These are phyloP conservation scores for Pseudomyrmex sp. DNA, from an alignment of 1,140 invertebrate genomes.

Conservation along the genomic window DNA sequence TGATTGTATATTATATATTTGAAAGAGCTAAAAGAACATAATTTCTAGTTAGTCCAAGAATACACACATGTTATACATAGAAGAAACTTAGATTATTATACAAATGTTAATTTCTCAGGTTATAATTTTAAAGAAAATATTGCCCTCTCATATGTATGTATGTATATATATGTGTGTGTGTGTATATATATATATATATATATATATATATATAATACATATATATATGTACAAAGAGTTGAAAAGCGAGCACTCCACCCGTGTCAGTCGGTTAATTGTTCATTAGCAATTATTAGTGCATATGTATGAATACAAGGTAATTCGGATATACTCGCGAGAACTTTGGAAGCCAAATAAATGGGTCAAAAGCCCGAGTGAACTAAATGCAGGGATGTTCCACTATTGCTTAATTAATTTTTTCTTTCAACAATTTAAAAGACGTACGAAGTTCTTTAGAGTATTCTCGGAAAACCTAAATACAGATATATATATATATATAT, in stretches of 20 bases:
- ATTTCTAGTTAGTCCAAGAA: slow-evolving; percentile 18
- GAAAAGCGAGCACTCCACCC: slow-evolving; percentile 74
- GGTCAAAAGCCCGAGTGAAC: slow-evolving; percentile 4
- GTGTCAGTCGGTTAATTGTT: slow-evolving; percentile 73
- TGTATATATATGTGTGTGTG: too few species aligned
- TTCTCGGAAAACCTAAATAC: slow-evolving; percentile 23
- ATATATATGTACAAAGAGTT: slow-evolving; percentile 27
- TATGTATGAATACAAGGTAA: slow-evolving; percentile 56
- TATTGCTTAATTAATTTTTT: slow-evolving; percentile 20
- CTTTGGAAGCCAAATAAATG: slow-evolving; percentile 15
- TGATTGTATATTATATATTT: not conserved
- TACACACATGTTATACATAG: too few species aligned
- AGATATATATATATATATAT: too few species aligned
- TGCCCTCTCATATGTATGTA: not conserved
- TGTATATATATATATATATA: too few species aligned
- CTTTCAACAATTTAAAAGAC: slow-evolving; percentile 28
- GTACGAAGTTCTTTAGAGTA: slow-evolving; percentile 5
- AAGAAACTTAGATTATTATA: slow-evolving; percentile 3
- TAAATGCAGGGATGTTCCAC: not conserved
- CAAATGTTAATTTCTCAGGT: slow-evolving; percentile 8
- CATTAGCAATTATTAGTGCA: slow-evolving; percentile 60
- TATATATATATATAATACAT: too few species aligned
- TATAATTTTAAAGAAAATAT: slow-evolving; percentile 38
- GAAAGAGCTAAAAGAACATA: slow-evolving; percentile 7
- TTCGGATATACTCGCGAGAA: slow-evolving; percentile 44